A percentile compares a stretch with the other conserved stretches of the same genome.
Conservation (phyloP, 2,888 invertebrate genomes). For the Silvanus unidentatus region DNA sequence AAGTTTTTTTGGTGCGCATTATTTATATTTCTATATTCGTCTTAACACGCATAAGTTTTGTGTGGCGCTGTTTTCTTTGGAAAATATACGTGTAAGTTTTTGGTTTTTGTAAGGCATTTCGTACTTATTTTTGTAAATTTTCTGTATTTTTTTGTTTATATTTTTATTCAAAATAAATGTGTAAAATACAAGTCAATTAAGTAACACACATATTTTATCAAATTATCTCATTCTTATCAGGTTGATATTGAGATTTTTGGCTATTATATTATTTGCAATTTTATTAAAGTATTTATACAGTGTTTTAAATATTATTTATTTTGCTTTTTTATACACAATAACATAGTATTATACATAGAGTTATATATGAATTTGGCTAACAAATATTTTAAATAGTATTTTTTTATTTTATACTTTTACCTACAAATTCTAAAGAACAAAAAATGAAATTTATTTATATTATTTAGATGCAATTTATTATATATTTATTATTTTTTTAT, state of each 20-base stretch:
- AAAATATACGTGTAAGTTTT: too few species aligned
- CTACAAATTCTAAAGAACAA: slow-evolving; percentile 25
- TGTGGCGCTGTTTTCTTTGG: too few species aligned
- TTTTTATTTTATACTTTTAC: slow-evolving; percentile 25
- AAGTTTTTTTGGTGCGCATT: too few species aligned
- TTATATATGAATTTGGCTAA: slow-evolving; percentile 29
- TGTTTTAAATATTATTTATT: slow-evolving; percentile 14
- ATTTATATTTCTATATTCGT: too few species aligned
- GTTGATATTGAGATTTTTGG: slow-evolving; percentile 8
- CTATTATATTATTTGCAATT: slow-evolving; percentile 12
- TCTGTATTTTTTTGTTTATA: slow-evolving; percentile 7
- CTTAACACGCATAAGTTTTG: too few species aligned
- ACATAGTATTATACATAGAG: slow-evolving; percentile 32
- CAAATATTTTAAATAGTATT: slow-evolving; percentile 27
- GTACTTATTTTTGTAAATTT: too few species aligned
- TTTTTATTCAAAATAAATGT: slow-evolving; percentile 26
- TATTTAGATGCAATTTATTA: slow-evolving; percentile 17
- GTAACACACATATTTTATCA: slow-evolving; percentile 25
- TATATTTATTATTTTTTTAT: slow-evolving; percentile 13
- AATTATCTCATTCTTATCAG: slow-evolving; percentile 19
- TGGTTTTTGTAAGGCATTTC: too few species aligned
- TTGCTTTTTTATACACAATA: slow-evolving; percentile 30
- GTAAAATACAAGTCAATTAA: slow-evolving; percentile 33
- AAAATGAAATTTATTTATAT: slow-evolving; percentile 26
- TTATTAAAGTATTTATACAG: slow-evolving; percentile 10